phyloP scores from a whole-genome alignment of 1,140 invertebrate genomes.

The Tetragonula clypearis region DNA sequence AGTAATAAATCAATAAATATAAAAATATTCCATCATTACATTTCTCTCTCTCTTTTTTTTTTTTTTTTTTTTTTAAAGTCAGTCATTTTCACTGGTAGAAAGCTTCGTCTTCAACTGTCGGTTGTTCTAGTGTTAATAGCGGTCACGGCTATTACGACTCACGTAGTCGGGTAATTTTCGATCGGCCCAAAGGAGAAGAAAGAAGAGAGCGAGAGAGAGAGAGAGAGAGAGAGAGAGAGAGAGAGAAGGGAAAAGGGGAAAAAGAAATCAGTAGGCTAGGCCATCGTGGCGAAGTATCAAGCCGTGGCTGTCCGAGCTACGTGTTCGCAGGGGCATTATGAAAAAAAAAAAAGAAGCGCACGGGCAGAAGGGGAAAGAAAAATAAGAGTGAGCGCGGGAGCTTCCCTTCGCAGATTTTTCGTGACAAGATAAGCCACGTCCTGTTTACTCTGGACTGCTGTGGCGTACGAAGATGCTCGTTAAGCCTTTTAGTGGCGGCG shows the following conservation, averaged over 20 bases:
- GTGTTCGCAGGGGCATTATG: constrained; percentile 61
- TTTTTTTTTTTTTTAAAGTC: too few species aligned
- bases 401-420: constrained; percentile 79
- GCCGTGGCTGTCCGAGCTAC: constrained; percentile 43
- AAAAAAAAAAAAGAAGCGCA: constrained; percentile 37
- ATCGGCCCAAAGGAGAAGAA: constrained; percentile 14
- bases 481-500: constrained; percentile 80
- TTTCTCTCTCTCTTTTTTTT: too few species aligned
- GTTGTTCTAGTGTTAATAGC: too few species aligned
- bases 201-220: constrained; percentile 20
- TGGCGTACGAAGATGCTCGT: constrained; percentile 80
- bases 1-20: too few species aligned
- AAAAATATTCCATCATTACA: too few species aligned
- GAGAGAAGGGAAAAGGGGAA: neutral
- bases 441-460: constrained; percentile 78
- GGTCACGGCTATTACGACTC: neutral
- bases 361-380: constrained; percentile 38
- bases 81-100: too few species aligned
- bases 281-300: neutral
- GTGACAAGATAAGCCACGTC: constrained; percentile 82
- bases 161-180: constrained; percentile 37
- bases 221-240: constrained; percentile 33
- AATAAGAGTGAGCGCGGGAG: constrained; percentile 69
- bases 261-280: constrained; percentile 27
- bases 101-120: too few species aligned